Percentiles rank a stretch among this genome's conserved stretches.
Conservation (phyloP, 2,113 vertebrate species). For the Collichthys lucidus region DNA sequence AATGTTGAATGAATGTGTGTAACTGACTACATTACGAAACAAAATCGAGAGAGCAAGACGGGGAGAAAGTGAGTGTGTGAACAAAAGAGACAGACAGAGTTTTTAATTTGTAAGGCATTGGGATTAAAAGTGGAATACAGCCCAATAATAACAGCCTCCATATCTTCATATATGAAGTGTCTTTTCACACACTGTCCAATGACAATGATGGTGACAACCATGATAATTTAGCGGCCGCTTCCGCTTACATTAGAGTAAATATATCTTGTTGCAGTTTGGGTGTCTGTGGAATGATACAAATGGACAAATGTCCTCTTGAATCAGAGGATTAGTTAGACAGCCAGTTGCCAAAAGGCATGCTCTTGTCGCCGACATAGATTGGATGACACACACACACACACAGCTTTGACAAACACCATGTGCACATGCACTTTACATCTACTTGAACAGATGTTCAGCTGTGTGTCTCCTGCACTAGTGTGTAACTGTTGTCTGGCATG, state of each 20-base stretch:
- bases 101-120: background rate
- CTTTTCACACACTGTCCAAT: conserved; percentile 31
- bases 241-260: conserved; percentile 52
- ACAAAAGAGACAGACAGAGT: no score
- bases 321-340: conserved; percentile 65
- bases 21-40: background rate
- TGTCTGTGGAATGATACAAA: conserved; percentile 49
- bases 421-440: conserved; percentile 22
- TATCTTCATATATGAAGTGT: conserved; percentile 11
- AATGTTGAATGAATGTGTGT: background rate
- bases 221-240: conserved; percentile 19
- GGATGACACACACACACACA: conserved; percentile 18
- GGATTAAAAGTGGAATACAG: background rate
- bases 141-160: background rate
- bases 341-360: conserved; percentile 66
- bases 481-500: background rate
- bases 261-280: conserved; percentile 42
- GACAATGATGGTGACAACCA: conserved; percentile 3
- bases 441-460: conserved; percentile 36
- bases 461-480: background rate
- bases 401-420: background rate
- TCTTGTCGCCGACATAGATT: conserved; percentile 45
- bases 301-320: conserved; percentile 73
- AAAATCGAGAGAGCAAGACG: background rate
- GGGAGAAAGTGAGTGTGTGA: background rate